A percentile compares a stretch with the other conserved stretches of the same genome.
These are phyloP conservation scores for Phrynosoma blainvillii DNA, from an alignment of 2,113 vertebrate genomes.

Conservation along the genomic window DNA sequence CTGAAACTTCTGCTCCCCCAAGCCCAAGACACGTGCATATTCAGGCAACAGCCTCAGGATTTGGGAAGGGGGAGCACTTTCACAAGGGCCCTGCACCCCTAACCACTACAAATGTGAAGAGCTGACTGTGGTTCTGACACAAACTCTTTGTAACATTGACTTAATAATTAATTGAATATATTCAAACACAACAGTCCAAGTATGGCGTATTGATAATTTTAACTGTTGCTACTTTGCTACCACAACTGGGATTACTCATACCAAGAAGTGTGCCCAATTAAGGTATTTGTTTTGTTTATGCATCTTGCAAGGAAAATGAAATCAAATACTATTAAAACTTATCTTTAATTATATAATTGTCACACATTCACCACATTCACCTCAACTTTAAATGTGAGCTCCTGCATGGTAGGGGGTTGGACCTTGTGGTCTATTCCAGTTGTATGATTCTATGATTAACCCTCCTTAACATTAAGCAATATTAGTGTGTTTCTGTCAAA, in stretches of 20 bases:
- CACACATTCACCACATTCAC: neutral
- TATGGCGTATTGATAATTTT: conserved; percentile 34
- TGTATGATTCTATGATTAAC: neutral
- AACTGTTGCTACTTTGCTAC: neutral
- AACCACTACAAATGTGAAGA: neutral
- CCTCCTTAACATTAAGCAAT: neutral
- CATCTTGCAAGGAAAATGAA: neutral
- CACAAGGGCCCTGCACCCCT: no score
- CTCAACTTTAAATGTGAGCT: no score
- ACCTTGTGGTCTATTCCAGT: no score
- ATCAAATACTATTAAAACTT: neutral
- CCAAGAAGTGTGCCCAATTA: neutral
- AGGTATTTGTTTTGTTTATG: neutral
- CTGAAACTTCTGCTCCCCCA: no score
- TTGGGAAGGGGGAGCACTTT: no score
- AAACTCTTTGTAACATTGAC: conserved; percentile 45
- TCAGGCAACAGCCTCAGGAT: no score
- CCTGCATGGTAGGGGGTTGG: no score
- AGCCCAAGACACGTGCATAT: no score
- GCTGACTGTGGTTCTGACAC: conserved; percentile 22
- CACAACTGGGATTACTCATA: neutral
- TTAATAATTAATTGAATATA: conserved; percentile 59
- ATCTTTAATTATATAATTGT: neutral
- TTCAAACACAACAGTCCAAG: conserved; percentile 63
- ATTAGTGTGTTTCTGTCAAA: neutral